Percentiles rank a stretch among this genome's conserved stretches.
phyloP scores from a whole-genome alignment of 2,113 vertebrate genomes.

The Pogona vitticeps region DNA sequence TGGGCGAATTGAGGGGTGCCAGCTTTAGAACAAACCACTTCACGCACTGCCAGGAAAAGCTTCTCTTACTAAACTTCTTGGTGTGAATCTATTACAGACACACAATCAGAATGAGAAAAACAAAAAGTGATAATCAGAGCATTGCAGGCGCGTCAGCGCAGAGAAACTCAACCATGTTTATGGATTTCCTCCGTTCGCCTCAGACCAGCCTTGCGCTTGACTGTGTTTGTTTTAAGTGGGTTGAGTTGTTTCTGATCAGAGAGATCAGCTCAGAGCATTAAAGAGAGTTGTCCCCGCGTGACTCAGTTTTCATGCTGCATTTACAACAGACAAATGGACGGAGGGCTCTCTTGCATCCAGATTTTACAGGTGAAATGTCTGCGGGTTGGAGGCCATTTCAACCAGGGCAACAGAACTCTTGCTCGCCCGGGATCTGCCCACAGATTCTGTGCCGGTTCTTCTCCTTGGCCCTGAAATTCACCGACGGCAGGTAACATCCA shows the following conservation, averaged over 20 bases:
- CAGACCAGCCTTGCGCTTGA: neutral
- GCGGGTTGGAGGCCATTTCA: neutral
- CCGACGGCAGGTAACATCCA: too few relatives aligned
- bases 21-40: neutral
- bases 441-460: neutral
- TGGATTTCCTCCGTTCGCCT: neutral
- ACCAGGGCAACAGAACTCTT: neutral
- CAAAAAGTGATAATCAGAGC: neutral
- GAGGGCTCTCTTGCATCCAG: neutral
- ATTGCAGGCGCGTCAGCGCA: neutral
- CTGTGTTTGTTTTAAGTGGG: neutral
- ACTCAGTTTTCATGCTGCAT: neutral
- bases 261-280: neutral
- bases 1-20: too few relatives aligned
- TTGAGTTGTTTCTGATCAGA: slow-evolving; percentile 3
- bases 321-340: neutral
- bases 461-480: neutral
- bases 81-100: neutral
- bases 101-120: neutral
- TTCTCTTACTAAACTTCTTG: neutral
- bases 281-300: neutral
- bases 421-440: rapidly evolving
- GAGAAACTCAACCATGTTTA: too few relatives aligned
- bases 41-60: too few relatives aligned
- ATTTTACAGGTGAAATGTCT: neutral